Evolutionary conservation across 2,888 invertebrate genomes (phyloP).

Genomic region (Nezara viridula): DNA sequence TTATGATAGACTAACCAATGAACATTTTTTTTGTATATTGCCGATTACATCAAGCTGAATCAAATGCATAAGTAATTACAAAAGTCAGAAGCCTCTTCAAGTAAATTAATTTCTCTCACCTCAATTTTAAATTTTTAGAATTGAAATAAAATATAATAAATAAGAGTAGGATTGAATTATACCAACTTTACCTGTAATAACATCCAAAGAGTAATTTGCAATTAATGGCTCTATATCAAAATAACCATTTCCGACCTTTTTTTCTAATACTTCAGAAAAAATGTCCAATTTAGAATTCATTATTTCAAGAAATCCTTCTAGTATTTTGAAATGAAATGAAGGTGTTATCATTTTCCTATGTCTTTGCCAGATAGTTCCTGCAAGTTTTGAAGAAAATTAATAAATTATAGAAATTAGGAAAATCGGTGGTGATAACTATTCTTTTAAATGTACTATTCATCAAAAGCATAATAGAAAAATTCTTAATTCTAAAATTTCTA

Average conservation of each 20-base stretch:
- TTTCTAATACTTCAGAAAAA: slow-evolving; percentile 41
- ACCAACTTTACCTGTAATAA: slow-evolving; percentile 47
- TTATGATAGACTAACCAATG: too few species aligned
- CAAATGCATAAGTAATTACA: too few species aligned
- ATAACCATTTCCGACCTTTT: slow-evolving; percentile 43
- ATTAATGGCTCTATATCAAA: slow-evolving; percentile 55
- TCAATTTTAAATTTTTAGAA: not conserved
- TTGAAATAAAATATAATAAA: not conserved
- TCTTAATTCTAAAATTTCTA: not conserved
- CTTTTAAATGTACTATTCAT: too few species aligned
- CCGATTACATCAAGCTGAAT: too few species aligned
- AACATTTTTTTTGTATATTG: too few species aligned
- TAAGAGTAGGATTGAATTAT: not conserved
- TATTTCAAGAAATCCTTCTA: slow-evolving; percentile 53
- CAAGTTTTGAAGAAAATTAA: not conserved
- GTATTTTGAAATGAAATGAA: slow-evolving; percentile 57
- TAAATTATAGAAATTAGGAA: not conserved
- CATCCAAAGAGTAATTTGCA: slow-evolving; percentile 49
- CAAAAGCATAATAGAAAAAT: not conserved
- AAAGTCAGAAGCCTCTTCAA: too few species aligned
- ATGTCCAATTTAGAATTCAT: slow-evolving; percentile 43
- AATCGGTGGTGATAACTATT: too few species aligned
- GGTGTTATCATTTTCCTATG: slow-evolving; percentile 54
- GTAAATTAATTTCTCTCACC: too few species aligned
- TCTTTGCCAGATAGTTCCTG: slow-evolving; percentile 50